Evolutionary conservation across 2,797 vertebrate genomes (phyloP).

Genomic region (Halcyon badia): DNA sequence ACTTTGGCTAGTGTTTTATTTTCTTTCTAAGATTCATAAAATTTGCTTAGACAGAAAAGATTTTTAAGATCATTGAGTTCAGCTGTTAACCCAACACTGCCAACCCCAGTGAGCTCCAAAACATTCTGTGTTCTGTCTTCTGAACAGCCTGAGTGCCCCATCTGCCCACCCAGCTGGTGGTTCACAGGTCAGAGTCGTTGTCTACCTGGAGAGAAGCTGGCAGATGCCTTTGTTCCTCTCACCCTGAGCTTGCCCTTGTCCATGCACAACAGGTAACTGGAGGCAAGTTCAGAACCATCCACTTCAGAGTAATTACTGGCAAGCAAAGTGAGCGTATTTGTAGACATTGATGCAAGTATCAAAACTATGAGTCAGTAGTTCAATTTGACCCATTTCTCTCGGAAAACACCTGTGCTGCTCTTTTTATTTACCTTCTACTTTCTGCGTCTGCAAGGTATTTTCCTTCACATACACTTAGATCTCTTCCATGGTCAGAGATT

Average conservation of each 20-base stretch:
- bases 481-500: fast-evolving
- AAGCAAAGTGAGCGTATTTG: fast-evolving
- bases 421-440: not conserved
- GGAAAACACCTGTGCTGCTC: not conserved
- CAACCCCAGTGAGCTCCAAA: not conserved
- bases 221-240: not conserved
- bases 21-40: fast-evolving
- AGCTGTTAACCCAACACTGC: no score
- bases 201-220: no score
- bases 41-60: no score
- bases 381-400: not conserved
- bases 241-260: not conserved
- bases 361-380: not conserved
- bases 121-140: fast-evolving
- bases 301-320: not conserved
- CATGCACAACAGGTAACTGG: fast-evolving
- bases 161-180: fast-evolving
- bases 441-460: not conserved
- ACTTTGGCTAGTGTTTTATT: fast-evolving
- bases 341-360: not conserved
- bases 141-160: not conserved
- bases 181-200: fast-evolving
- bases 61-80: no score
- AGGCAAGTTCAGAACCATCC: not conserved
- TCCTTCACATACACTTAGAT: not conserved